Conservation (phyloP, 2,113 vertebrate genomes). For the Rousettus leschenaultii region DNA sequence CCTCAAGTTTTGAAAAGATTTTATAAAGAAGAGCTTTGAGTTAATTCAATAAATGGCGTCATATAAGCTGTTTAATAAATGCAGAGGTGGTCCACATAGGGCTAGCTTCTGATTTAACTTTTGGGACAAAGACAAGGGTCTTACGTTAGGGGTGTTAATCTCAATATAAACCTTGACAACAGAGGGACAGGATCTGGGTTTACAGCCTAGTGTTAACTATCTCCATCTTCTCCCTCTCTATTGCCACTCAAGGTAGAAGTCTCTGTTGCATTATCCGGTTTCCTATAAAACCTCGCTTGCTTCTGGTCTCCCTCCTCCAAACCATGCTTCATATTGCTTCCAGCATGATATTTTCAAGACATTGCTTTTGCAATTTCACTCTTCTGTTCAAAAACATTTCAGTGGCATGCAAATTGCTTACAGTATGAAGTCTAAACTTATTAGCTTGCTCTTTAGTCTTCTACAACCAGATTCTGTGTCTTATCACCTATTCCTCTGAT, state of each 20-base stretch:
- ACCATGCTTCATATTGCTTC: background rate
- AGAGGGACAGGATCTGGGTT: background rate
- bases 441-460: background rate
- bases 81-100: background rate
- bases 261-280: background rate
- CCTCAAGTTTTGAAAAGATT: background rate
- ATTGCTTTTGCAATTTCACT: background rate
- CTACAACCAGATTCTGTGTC: background rate
- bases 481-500: background rate
- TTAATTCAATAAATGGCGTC: background rate
- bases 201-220: background rate
- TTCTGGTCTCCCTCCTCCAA: background rate
- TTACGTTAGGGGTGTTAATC: background rate
- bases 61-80: background rate
- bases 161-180: background rate
- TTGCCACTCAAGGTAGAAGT: background rate
- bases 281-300: background rate
- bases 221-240: background rate
- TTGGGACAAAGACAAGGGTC: background rate
- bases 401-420: background rate
- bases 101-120: background rate
- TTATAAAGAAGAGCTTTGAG: background rate
- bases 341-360: background rate
- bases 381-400: background rate
- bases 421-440: background rate